phyloP scores from a whole-genome alignment of 2,888 invertebrate species.

The Eudasyphora cyanicolor region DNA sequence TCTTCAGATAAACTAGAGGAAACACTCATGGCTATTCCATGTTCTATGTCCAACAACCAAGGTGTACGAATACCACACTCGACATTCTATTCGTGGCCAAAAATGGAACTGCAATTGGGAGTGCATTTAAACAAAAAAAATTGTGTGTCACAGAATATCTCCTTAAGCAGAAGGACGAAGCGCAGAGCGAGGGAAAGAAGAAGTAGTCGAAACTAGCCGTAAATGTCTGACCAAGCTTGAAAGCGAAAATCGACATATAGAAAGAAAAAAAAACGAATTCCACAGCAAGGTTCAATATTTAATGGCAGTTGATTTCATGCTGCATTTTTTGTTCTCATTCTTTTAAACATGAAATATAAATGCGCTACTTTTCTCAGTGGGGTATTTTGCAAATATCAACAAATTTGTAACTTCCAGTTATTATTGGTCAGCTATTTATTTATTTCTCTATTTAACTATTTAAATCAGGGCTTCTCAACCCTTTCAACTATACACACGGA shows the following conservation, averaged over 20 bases:
- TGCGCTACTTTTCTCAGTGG: too few relatives aligned
- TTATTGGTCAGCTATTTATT: too few relatives aligned
- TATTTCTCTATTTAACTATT: too few relatives aligned
- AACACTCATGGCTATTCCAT: conserved; percentile 45
- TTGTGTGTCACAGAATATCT: too few relatives aligned
- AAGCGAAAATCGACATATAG: neutral
- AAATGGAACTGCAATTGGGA: conserved; percentile 33
- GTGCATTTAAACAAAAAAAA: neutral
- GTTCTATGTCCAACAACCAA: conserved; percentile 19
- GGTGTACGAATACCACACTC: conserved; percentile 37
- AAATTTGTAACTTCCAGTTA: too few relatives aligned
- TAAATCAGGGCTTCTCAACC: too few relatives aligned
- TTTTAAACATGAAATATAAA: too few relatives aligned
- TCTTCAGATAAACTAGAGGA: conserved; percentile 24
- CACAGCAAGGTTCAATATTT: conserved; percentile 13
- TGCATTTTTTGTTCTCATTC: neutral
- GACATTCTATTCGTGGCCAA: conserved; percentile 14
- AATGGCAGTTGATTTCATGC: conserved; percentile 27
- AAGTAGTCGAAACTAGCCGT: neutral
- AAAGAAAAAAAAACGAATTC: neutral
- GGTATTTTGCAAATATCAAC: too few relatives aligned
- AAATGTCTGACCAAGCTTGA: neutral
- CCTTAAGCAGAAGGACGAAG: too few relatives aligned
- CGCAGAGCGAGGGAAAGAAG: too few relatives aligned
- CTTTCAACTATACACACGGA: too few relatives aligned